Percentiles rank a stretch among this genome's conserved stretches.
Evolutionary conservation across 2,113 vertebrate genomes (phyloP).

Genomic region (Bettongia penicillata): DNA sequence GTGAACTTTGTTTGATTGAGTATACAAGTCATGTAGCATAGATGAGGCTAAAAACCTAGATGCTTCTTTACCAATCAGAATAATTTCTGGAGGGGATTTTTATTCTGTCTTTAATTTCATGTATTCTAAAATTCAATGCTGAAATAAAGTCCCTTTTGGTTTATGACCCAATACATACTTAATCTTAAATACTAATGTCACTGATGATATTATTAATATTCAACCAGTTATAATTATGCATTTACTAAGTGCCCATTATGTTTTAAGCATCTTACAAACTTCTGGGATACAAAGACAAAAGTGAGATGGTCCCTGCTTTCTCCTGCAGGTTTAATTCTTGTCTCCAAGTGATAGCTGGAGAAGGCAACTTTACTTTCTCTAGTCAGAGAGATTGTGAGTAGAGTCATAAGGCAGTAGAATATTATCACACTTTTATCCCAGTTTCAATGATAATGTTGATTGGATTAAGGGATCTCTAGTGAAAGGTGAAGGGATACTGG

Average conservation of each 20-base stretch:
- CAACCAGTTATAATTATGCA: neutral
- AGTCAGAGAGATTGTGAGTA: neutral
- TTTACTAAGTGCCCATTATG: neutral
- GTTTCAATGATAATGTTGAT: neutral
- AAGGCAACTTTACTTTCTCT: neutral
- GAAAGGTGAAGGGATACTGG: too few relatives aligned
- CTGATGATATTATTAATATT: neutral
- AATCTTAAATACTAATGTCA: neutral
- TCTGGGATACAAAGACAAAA: neutral
- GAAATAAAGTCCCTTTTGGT: neutral
- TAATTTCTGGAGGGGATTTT: neutral
- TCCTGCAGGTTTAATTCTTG: neutral
- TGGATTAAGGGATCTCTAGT: too few relatives aligned
- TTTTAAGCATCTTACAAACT: neutral
- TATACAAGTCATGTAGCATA: neutral
- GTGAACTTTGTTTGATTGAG: neutral
- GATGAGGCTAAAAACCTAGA: neutral
- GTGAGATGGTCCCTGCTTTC: neutral
- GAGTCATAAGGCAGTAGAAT: neutral
- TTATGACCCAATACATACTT: neutral
- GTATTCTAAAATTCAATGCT: neutral
- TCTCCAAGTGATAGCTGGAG: neutral
- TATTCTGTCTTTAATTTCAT: neutral
- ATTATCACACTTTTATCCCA: neutral
- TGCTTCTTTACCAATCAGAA: neutral